Evolutionary conservation across 2,113 vertebrate genomes (phyloP), one percentile per base, ranked within the genome.

Genomic region (Romanogobio albipinnatus): DNA sequence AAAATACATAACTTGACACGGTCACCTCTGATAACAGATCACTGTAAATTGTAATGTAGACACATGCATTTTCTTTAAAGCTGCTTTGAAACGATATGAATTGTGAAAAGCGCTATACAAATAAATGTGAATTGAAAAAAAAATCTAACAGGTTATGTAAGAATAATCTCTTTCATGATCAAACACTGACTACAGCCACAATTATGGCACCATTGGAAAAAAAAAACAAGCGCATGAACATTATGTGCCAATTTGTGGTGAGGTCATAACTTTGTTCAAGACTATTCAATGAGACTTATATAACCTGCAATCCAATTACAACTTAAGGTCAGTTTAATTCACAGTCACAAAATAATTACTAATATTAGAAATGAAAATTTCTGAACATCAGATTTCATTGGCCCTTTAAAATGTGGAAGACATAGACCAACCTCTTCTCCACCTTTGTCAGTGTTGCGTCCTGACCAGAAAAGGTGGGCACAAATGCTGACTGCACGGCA

Each of bases 381-480:
- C 26, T 64, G 59, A 61, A 61, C 9, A 24, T 9, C 59, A 66
- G 13, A 51, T 51, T 75, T 26, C 45, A 29, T 4, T 51, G 17
- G 3, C 10, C 3, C 17, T 22, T 39, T 39, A 70, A 70, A 22
- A 36, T 11, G 33, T 70, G 11, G 13, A 76, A 51, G 14, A 53
- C 17, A 14, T 11, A n/a, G 22, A 83, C 93, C 19, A 79, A 99
- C 98, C 97, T 99, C 97, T 83, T 99, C 97, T 4, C 97, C 97
- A 1, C 96, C 97, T 90, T 95, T 97, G 91, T 99, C 98, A 0
- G 97, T 98, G 93, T 97, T 99, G 89, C 96, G 95, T 2, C 97
- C 96, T 1, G 98, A 98, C 98, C 98, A 99, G 88, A 99, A 99
- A 66, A 99, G 96, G 70, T 99, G 98, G 4, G 98, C 97, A 9